Evolutionary conservation across 2,888 invertebrate genomes (phyloP), one percentile per base, ranked within the genome.

Genomic region (Tetranychus truncatus): DNA sequence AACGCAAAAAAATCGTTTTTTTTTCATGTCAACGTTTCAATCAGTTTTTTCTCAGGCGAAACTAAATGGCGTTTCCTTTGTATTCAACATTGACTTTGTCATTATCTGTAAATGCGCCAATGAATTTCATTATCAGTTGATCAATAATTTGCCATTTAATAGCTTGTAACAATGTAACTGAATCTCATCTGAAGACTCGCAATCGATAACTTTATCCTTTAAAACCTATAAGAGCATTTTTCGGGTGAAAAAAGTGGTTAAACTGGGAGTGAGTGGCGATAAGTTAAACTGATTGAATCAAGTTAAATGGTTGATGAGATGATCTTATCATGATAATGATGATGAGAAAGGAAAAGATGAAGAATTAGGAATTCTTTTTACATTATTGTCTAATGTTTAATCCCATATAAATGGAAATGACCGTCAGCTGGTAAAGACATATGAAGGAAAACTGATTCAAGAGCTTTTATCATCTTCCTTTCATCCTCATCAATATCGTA

Each of bases 391-490:
- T 69, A 69, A 69, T 69, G 69, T 72, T 71, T 72, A 72, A 72
- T 72, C 72, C 72, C 72, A 72, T 72, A 72, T 72, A 72, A 72
- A 72, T 72, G 72, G 72, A 72, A 72, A 72, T 72, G 72, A 72
- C 45, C 72, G 72, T 72, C 72, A 72, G 34, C 72, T 72, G 72
- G 34, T 72, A 21, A 9, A n/a, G 44, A 72, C 21, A 34, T 34
- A 66, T n/a, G 66, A 66, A 66, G 66, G 20, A 6, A 66, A 20
- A n/a, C 20, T 66, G 4, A n/a, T 66, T 66, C 20, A 15, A 55
- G 55, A 55, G 15, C 55, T 55, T 55, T 55, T 55, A 15, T 55
- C 55, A 55, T 55, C 55, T 55, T 55, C 55, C 2, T 55, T 15
- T 55, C 15, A 55, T 55, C 55, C 15, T 55, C 55, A 55, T 55